Percentiles rank a stretch among this genome's conserved stretches.
These are phyloP conservation scores for Drosophila mojavensis DNA, from an alignment of 1,140 invertebrate genomes.

Conservation along the genomic window DNA sequence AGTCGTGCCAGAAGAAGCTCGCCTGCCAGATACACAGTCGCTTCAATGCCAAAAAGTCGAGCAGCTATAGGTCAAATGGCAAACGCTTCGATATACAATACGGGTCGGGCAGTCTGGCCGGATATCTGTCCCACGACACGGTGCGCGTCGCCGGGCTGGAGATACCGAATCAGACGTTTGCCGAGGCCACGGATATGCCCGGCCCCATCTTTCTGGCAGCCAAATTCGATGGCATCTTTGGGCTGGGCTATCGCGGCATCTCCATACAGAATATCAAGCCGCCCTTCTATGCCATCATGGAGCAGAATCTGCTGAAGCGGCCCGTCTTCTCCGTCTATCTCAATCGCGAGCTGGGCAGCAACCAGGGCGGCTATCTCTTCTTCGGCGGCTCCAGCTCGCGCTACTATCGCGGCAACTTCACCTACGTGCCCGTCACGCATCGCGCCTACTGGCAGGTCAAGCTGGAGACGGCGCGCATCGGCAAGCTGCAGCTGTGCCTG, in stretches of 20 bases:
- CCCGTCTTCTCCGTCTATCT: conserved; percentile 97
- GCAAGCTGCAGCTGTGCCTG: conserved; percentile 77
- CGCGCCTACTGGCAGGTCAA: conserved; percentile 81
- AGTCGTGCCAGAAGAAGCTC: conserved; percentile 95
- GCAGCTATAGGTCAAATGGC: conserved; percentile 93
- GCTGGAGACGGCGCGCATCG: conserved; percentile 60
- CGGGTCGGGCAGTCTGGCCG: conserved; percentile 97
- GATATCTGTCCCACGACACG: conserved; percentile 96
- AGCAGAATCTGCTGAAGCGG: conserved; percentile 90
- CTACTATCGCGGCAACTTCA: conserved; percentile 70
- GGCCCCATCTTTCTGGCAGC: conserved; percentile 95
- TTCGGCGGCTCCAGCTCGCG: conserved; percentile 70
- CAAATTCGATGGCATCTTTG: conserved; percentile 98
- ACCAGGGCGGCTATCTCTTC: conserved; percentile 66
- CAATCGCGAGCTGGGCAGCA: conserved; percentile 87
- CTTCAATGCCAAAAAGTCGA: conserved; percentile 94
- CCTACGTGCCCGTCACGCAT: conserved; percentile 70
- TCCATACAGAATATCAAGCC: conserved; percentile 95
- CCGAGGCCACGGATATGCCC: conserved; percentile 97
- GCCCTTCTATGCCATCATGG: conserved; percentile 97
- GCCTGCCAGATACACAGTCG: conserved; percentile 95
- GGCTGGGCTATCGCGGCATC: conserved; percentile 94
- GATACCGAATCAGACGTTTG: conserved; percentile 95
- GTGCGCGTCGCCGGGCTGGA: conserved; percentile 88
- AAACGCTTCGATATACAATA: conserved; percentile 96